These are phyloP conservation scores for Pocillopora verrucosa DNA, from an alignment of 64 coral and sea anemone genomes.

Conservation along the genomic window DNA sequence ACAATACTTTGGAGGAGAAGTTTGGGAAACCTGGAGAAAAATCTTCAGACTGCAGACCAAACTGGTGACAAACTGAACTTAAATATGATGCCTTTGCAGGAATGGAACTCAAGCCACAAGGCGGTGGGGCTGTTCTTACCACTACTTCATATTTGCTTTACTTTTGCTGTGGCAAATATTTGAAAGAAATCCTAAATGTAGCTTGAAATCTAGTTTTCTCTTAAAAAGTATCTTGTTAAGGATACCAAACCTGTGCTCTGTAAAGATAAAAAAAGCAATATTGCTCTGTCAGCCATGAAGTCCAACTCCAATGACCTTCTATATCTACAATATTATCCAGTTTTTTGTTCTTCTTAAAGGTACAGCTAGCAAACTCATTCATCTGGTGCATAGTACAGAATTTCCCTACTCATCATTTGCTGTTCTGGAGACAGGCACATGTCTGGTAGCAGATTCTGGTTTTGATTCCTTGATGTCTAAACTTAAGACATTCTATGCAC, in stretches of 20 bases:
- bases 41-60: no score
- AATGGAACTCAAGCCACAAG: no score
- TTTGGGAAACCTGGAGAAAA: no score
- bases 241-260: not conserved
- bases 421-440: constrained; percentile 88
- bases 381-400: constrained; percentile 92
- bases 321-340: not conserved
- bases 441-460: constrained; percentile 85
- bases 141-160: no score
- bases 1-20: no score
- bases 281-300: no score
- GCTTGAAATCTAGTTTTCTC: not conserved
- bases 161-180: no score
- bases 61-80: no score
- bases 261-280: no score
- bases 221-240: not conserved
- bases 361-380: constrained; percentile 78
- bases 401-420: constrained; percentile 88
- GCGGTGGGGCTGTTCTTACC: no score
- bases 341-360: not conserved
- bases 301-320: not conserved
- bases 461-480: constrained; percentile 92
- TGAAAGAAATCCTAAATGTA: no score
- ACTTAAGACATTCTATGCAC: constrained; percentile 89
- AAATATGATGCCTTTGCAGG: no score